These are phyloP conservation scores for Patella caerulea DNA, from an alignment of 2,888 invertebrate genomes.

Conservation along the genomic window DNA sequence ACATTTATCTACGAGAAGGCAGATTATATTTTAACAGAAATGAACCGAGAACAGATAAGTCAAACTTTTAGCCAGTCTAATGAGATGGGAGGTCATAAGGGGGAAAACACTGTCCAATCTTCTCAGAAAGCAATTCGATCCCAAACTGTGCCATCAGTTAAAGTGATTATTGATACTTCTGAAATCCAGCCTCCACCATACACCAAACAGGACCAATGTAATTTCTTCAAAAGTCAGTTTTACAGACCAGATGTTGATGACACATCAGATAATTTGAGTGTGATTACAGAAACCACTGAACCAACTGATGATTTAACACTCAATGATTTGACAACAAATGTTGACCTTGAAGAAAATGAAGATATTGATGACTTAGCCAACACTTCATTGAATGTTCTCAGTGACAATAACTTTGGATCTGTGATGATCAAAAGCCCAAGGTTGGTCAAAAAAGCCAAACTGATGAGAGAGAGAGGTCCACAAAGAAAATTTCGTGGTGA, in stretches of 20 bases:
- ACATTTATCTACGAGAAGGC: conserved; percentile 19
- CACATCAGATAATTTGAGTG: conserved; percentile 60
- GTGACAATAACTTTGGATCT: not conserved
- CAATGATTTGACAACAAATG: conserved; percentile 16
- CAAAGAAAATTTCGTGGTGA: too few species aligned
- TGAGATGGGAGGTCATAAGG: not conserved
- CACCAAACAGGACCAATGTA: too few species aligned
- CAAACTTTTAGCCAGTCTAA: not conserved
- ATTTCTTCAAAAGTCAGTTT: not conserved
- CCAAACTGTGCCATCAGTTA: not conserved
- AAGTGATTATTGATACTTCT: not conserved
- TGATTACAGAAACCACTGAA: conserved; percentile 61
- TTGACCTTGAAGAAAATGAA: conserved; percentile 18
- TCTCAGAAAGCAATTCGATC: too few species aligned
- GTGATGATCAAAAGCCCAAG: not conserved
- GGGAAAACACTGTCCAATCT: too few species aligned
- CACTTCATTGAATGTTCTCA: not conserved
- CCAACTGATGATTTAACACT: conserved; percentile 31
- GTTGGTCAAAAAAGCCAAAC: not conserved
- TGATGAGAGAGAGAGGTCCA: too few species aligned
- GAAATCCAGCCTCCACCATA: conserved; percentile 17
- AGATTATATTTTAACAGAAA: conserved; percentile 19
- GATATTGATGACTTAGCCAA: conserved; percentile 22
- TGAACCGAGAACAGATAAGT: not conserved
- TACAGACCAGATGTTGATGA: conserved; percentile 19